phyloP scores from a whole-genome alignment of 2,797 vertebrate species.

The Melopsittacus undulatus region DNA sequence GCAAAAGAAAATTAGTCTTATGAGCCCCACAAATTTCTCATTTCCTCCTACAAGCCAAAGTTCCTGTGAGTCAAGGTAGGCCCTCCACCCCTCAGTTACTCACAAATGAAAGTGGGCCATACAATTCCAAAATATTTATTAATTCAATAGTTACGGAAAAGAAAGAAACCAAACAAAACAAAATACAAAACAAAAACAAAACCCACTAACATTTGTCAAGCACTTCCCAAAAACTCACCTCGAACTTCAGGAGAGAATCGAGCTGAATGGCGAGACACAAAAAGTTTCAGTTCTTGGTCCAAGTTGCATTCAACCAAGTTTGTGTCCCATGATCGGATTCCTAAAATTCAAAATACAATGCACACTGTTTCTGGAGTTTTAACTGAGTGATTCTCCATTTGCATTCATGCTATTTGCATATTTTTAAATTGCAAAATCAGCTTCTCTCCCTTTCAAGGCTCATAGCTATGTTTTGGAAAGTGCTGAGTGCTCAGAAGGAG shows the following conservation, averaged over 20 bases:
- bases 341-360: constrained; percentile 77
- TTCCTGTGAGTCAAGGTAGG: background rate
- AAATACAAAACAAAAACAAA: background rate
- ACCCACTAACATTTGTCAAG: background rate
- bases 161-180: background rate
- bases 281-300: constrained; percentile 97
- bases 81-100: background rate
- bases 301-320: constrained; percentile 94
- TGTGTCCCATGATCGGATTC: constrained; percentile 97
- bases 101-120: background rate
- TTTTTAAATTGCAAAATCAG: background rate
- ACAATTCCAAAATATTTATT: background rate
- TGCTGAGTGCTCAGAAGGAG: background rate
- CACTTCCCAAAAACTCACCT: constrained; percentile 81
- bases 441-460: background rate
- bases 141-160: background rate
- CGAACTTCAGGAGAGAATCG: constrained; percentile 93
- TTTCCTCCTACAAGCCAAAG: background rate
- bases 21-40: background rate
- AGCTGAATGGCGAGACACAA: constrained; percentile 96
- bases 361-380: background rate
- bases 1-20: background rate
- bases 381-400: background rate
- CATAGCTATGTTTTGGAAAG: background rate
- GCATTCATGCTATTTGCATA: background rate